Evolutionary conservation across 1,140 invertebrate species (phyloP).

Genomic region (Drosophila nannoptera): DNA sequence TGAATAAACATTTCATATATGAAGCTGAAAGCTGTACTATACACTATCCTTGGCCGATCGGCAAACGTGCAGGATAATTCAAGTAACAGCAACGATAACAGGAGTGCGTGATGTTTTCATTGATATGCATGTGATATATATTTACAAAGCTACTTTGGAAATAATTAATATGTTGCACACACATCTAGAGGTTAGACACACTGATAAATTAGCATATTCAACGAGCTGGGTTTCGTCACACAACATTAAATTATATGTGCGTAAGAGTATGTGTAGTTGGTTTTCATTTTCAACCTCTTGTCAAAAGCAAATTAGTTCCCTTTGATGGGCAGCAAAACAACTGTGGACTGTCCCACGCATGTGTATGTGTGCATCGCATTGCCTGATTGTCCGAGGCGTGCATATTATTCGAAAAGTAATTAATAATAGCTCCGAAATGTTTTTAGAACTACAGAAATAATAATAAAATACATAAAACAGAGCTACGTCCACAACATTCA

Average conservation of each 20-base stretch:
- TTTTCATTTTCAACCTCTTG: constrained; percentile 5
- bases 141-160: constrained; percentile 34
- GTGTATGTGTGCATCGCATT: constrained; percentile 13
- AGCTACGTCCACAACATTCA: background rate
- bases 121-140: constrained; percentile 32
- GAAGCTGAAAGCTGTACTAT: constrained; percentile 10
- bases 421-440: constrained; percentile 2
- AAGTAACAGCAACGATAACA: constrained; percentile 26
- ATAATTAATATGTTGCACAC: constrained; percentile 28
- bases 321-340: constrained; percentile 15
- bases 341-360: constrained; percentile 12
- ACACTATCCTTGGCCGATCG: constrained; percentile 8
- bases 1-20: background rate
- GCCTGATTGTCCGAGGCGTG: constrained; percentile 23
- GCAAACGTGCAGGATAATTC: constrained; percentile 18
- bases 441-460: constrained; percentile 5
- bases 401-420: constrained; percentile 10
- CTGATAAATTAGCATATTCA: constrained; percentile 27
- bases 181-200: constrained; percentile 47
- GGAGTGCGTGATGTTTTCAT: constrained; percentile 11
- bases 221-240: constrained; percentile 11
- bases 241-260: constrained; percentile 8
- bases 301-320: constrained; percentile 25
- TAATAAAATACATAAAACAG: background rate
- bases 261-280: constrained; percentile 11